Conservation (phyloP, 2,797 vertebrate species). For the Acanthis flammea region DNA sequence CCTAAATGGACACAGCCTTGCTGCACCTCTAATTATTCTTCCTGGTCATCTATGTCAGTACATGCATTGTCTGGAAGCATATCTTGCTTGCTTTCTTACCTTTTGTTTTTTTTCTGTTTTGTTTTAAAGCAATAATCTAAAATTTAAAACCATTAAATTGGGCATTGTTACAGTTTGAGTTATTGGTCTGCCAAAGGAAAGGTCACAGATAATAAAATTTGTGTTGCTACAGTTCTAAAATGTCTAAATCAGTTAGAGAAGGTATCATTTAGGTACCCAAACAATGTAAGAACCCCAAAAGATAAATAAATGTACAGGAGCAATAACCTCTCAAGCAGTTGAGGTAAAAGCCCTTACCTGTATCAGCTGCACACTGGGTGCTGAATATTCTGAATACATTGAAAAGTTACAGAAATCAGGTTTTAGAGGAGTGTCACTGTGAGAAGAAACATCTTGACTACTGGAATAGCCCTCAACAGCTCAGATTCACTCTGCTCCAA, state of each 20-base stretch:
- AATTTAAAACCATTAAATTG: background rate
- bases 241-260: background rate
- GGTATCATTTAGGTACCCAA: background rate
- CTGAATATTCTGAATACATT: background rate
- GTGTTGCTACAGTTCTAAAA: background rate
- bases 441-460: background rate
- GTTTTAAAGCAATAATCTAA: slow-evolving; percentile 12
- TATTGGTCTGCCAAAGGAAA: background rate
- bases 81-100: background rate
- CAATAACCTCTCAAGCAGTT: background rate
- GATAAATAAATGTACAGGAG: background rate
- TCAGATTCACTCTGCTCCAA: background rate
- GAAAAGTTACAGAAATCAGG: background rate
- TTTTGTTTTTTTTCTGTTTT: background rate
- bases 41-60: background rate
- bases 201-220: background rate
- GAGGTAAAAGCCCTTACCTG: background rate
- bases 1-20: slow-evolving; percentile 15
- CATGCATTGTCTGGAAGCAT: slow-evolving; percentile 11
- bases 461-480: background rate
- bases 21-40: background rate
- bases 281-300: background rate
- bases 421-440: background rate
- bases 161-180: background rate
- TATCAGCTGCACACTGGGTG: background rate